Base-by-base conservation (phyloP, 2,113 vertebrate genomes). In the Platycercus adscitus region DNA sequence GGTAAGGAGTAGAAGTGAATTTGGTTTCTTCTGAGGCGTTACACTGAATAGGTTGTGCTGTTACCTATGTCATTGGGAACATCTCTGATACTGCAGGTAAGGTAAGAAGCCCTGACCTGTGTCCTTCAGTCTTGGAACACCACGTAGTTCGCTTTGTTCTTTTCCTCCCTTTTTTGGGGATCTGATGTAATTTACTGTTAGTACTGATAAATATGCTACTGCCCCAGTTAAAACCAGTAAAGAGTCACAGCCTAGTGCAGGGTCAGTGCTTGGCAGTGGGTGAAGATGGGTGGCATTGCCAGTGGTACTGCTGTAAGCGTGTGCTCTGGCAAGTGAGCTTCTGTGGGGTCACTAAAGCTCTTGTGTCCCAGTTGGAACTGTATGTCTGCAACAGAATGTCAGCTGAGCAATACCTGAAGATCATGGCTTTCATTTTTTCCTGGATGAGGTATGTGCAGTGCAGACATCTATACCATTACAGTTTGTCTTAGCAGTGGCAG, bases 261-360 rank as follows among this genome's bases (percentile, higher is more conserved):
- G 41, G 29, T 47, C 18, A 20, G 33, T 19, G 37, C 21, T 43
- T 71, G 77, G 64, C 1, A 3, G 4, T 11, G 24, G 37, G 37
- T n/a, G 26, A 21, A 0, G 4, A 3, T 10, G 37, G 68, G 64
- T 46, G 70, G 25, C 66, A 20, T 21, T 44, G 58, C 37, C 50
- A 60, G 56, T 0, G 0, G 23, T 47, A 50, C 44, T 2, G 3
- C 60, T 0, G 1, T 44, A 60, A 43, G 11, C 33, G 43, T 50
- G 0, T 21, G 28, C 24, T 69, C 53, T 83, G 31, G 23, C 37
- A 70, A 8, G 6, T n/a, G 58, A 63, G 33, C 14, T 52, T 85
- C 43, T 12, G 5, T 9, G 9, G 46, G 49, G 46, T 53, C 50
- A 7, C 46, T 58, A 9, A 18, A 76, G 77, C 28, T 47, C 41